These are phyloP conservation scores for Xestia rhomboidea DNA, from an alignment of 2,888 invertebrate species.

Conservation along the genomic window DNA sequence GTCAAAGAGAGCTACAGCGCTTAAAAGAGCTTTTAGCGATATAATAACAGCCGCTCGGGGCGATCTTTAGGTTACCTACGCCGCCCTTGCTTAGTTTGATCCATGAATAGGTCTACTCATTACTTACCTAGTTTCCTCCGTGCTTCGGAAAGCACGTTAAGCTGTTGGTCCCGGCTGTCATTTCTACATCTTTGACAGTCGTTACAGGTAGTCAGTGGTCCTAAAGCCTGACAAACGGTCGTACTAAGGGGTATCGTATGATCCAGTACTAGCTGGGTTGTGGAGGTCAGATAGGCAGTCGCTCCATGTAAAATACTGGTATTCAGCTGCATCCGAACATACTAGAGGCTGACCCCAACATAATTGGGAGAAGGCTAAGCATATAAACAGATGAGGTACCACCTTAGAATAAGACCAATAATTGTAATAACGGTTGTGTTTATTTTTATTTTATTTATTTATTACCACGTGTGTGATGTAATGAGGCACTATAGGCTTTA, in stretches of 20 bases:
- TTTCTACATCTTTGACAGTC: background rate
- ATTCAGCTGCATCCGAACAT: background rate
- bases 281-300: background rate
- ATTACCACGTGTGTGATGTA: too few relatives aligned
- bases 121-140: too few relatives aligned
- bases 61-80: background rate
- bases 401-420: too few relatives aligned
- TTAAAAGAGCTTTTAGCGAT: background rate
- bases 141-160: background rate
- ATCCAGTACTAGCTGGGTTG: background rate
- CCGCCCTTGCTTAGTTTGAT: background rate
- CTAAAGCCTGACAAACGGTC: background rate
- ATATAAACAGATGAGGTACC: too few relatives aligned
- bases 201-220: background rate
- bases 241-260: background rate
- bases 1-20: background rate
- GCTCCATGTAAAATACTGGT: background rate
- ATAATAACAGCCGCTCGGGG: background rate
- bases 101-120: background rate
- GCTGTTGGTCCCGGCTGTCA: background rate
- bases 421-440: too few relatives aligned
- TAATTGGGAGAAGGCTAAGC: background rate
- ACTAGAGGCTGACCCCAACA: background rate
- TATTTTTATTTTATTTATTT: too few relatives aligned
- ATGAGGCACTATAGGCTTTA: too few relatives aligned